Evolutionary conservation across 2,113 vertebrate genomes (phyloP), one percentile per base, ranked within the genome.

Genomic region (Abramis brama): DNA sequence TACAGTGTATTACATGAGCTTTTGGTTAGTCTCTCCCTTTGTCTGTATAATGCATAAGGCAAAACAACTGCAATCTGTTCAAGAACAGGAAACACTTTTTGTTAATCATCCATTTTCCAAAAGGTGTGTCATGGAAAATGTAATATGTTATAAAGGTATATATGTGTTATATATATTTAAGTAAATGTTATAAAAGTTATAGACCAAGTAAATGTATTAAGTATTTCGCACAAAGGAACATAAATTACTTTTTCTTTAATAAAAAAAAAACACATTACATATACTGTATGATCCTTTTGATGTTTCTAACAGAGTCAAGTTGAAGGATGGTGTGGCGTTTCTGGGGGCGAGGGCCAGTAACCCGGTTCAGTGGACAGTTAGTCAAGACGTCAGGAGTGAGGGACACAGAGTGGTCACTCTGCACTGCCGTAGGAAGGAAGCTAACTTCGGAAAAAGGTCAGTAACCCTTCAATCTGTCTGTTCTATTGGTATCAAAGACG

Each of bases 261-360:
- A 4, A 4, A 68, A 21, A 36, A 70, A 36, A 33, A 71, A 25
- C 4, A 39, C 17, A 36, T 19, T 21, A 74, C 70, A 27, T 68
- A 21, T 23, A 43, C 17, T 77, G n/a, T 23, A 52, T 57, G 10
- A 47, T 45, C 0, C 11, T 23, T 87, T 50, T 86, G 66, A 80
- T 36, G 52, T 33, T 74, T 57, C 70, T 10, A 39, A 55, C 89
- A 99, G 98, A 94, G 97, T 96, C 7, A 97, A 96, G 91, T 94
- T 98, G 93, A 96, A 97, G 92, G 96, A 95, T n/a, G 98, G 97
- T 0, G 94, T 98, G 91, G 96, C 88, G 0, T 91, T 98, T 82
- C 78, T 96, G 2, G 94, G 95, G 1, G 94, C 97, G 0, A 90
- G 96, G 88, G 93, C 96, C 93, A 98, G 94, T 92, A 97, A 95